Base-by-base conservation (phyloP, 2,888 invertebrate genomes). In the Heteromurus nitidus region DNA sequence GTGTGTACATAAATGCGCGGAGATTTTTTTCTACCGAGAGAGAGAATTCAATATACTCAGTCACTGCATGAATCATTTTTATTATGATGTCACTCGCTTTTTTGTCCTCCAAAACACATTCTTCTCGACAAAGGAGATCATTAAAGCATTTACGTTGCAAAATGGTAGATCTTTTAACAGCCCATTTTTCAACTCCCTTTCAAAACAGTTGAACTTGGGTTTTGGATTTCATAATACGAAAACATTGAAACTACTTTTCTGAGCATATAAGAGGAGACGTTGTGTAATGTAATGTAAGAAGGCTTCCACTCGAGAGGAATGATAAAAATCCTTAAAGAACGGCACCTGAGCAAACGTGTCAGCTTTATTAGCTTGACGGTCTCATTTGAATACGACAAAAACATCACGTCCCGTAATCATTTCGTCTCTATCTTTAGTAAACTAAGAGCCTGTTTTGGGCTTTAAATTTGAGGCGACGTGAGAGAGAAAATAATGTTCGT, bases 331-430 rank as follows among this genome's bases (percentile, higher is more conserved):
- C 60, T 60, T 50, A 28, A 64, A 30, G 11, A 30, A 65, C 53
- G 18, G 9, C 72, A 62, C 80, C 80, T 80, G 80, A 67, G 73
- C 58, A 80, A 80, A 73, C 80, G 80, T 73, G 73, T 62, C 73
- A 68, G 47, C 18, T 64, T 65, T 31, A 44, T 68, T 47, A 64
- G 70, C 28, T 64, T 70, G 76, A 44, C 64, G 60, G 53, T 72
- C 73, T 80, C 68, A 80, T 80, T 73, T 73, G 53, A 80, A 80
- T 67, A 73, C 67, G 58, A 76, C 68, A 64, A 67, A 79, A 80
- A 80, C 67, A 80, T 80, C 80, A 80, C 80, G 80, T 80, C 67
- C 80, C 31, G 77, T 64, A 77, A 77, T 77, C 77, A 77, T 47
- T 67, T 47, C 18, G 47, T 28, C 50, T n/a, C n/a, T 67, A 50